A percentile compares a stretch with the other conserved stretches of the same genome.
Conservation (phyloP, 2,797 vertebrate genomes). For the Eurystomus glaucurus region DNA sequence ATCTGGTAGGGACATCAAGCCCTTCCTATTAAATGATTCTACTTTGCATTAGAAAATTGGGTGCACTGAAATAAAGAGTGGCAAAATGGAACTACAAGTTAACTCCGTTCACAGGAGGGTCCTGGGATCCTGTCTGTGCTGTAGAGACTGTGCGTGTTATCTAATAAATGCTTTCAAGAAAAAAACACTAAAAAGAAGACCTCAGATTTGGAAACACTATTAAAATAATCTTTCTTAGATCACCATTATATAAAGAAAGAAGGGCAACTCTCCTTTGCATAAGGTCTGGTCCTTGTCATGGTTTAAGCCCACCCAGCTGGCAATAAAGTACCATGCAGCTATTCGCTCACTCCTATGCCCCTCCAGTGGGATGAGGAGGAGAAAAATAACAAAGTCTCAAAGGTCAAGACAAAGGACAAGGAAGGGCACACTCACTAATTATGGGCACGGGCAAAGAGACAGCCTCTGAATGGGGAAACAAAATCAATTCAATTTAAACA, state of each 20-base stretch:
- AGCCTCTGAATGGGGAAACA: too few relatives aligned
- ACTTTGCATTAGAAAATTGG: background rate
- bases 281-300: background rate
- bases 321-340: too few relatives aligned
- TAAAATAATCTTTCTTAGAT: background rate
- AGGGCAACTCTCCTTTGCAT: background rate
- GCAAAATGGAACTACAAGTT: background rate
- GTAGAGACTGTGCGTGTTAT: background rate
- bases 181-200: fast-evolving
- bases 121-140: background rate
- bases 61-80: background rate
- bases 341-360: too few relatives aligned
- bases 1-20: background rate
- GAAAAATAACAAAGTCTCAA: too few relatives aligned
- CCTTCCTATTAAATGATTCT: background rate
- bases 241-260: background rate
- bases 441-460: too few relatives aligned
- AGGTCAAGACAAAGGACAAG: too few relatives aligned
- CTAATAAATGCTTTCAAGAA: background rate
- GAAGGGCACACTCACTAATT: too few relatives aligned
- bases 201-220: background rate
- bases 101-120: background rate
- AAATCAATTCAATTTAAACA: too few relatives aligned
- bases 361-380: too few relatives aligned
- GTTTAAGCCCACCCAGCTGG: too few relatives aligned